These are phyloP conservation scores for Rafetus swinhoei DNA, from an alignment of 2,113 vertebrate genomes.

Conservation along the genomic window DNA sequence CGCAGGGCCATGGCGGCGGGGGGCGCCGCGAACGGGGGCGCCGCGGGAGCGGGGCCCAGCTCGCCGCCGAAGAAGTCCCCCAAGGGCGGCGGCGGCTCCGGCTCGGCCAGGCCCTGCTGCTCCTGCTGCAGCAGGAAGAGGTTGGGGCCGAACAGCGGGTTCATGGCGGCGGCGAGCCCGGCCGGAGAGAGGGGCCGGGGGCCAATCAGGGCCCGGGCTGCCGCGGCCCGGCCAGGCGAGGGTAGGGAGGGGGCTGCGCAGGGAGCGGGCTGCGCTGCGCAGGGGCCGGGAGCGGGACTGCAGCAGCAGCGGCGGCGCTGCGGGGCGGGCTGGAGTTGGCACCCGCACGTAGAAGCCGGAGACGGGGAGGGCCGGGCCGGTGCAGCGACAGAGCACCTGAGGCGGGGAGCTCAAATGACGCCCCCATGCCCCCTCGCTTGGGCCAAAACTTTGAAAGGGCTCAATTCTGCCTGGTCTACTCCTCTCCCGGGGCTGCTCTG, in stretches of 20 bases:
- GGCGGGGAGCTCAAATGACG: too few relatives aligned
- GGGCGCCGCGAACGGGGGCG: slow-evolving; percentile 70
- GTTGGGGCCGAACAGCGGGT: slow-evolving; percentile 89
- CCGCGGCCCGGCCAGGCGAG: too few relatives aligned
- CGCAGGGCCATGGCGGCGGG: slow-evolving; percentile 93
- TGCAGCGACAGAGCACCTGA: too few relatives aligned
- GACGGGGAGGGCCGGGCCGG: too few relatives aligned
- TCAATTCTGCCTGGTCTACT: too few relatives aligned
- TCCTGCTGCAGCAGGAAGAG: slow-evolving; percentile 83
- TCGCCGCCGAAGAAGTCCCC: slow-evolving; percentile 61
- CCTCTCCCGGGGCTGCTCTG: too few relatives aligned
- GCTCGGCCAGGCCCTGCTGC: slow-evolving; percentile 77
- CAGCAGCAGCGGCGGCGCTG: too few relatives aligned
- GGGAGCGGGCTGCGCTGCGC: not conserved
- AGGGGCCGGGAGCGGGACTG: not conserved
- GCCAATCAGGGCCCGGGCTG: not conserved
- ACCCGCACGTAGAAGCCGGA: not conserved
- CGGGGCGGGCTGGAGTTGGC: not conserved
- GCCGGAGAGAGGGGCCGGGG: not conserved
- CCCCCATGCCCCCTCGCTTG: too few relatives aligned
- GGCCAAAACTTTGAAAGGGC: too few relatives aligned
- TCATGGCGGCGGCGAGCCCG: slow-evolving; percentile 82
- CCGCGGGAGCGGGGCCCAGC: slow-evolving; percentile 55
- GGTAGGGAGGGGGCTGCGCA: too few relatives aligned
- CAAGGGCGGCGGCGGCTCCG: slow-evolving; percentile 48